Evolutionary conservation across 2,113 vertebrate species (phyloP).

Genomic region (Charina bottae): DNA sequence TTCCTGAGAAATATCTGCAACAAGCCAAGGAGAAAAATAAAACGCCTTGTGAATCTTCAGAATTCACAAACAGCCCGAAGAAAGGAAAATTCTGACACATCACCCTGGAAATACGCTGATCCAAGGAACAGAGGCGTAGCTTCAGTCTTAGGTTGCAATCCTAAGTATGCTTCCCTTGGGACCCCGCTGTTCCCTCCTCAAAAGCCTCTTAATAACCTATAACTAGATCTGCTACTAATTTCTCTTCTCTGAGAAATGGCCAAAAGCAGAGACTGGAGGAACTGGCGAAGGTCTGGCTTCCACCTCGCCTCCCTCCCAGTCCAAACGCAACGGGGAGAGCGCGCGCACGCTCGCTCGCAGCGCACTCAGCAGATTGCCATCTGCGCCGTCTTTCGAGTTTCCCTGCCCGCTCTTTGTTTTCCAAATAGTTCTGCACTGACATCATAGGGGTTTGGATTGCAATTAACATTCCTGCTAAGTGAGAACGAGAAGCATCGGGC

Average conservation of each 20-base stretch:
- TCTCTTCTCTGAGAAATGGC: background rate
- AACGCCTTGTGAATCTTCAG: background rate
- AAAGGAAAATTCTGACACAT: background rate
- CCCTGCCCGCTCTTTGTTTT: conserved; percentile 68
- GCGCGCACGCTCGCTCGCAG: background rate
- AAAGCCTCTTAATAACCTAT: background rate
- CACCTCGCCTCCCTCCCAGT: background rate
- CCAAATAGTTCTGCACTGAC: conserved; percentile 69
- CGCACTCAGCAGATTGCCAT: conserved; percentile 21
- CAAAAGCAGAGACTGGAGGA: background rate
- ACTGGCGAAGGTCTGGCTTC: background rate
- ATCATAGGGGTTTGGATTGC: conserved; percentile 66
- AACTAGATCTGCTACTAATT: no score
- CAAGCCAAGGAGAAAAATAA: background rate
- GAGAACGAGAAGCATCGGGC: conserved; percentile 64
- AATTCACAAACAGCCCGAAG: background rate
- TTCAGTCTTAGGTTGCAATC: background rate
- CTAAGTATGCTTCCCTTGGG: background rate
- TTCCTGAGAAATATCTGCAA: background rate
- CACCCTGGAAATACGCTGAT: background rate
- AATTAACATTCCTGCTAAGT: conserved; percentile 67
- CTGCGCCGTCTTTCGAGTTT: conserved; percentile 7
- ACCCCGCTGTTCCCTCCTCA: background rate
- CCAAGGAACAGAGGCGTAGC: background rate
- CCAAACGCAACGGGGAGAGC: background rate